These are phyloP conservation scores for Luperina nickerlii DNA, from an alignment of 2,888 invertebrate genomes.

Conservation along the genomic window DNA sequence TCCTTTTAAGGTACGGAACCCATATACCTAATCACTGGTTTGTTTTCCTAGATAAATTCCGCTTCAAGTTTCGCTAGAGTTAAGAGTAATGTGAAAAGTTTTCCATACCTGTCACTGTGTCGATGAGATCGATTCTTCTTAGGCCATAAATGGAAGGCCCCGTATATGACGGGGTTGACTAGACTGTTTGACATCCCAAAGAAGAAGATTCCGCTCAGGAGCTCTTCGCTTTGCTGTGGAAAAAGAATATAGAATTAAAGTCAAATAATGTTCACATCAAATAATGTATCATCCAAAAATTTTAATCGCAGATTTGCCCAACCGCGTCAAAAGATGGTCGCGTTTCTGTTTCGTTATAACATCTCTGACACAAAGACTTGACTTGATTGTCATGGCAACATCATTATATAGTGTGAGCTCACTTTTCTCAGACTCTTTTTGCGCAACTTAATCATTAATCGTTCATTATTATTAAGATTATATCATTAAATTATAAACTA, in stretches of 20 bases:
- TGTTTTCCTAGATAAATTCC: not conserved
- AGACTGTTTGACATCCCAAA: slow-evolving; percentile 96
- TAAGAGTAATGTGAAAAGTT: slow-evolving; percentile 1
- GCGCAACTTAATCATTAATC: too few species aligned
- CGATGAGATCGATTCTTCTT: slow-evolving; percentile 85
- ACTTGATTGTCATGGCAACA: not conserved
- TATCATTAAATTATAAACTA: not conserved
- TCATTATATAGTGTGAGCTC: not conserved
- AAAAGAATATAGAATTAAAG: not conserved
- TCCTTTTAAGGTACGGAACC: not conserved
- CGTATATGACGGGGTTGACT: slow-evolving; percentile 96
- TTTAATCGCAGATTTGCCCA: not conserved
- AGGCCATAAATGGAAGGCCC: slow-evolving; percentile 96
- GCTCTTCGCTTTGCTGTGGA: slow-evolving; percentile 92
- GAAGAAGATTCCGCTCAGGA: slow-evolving; percentile 94
- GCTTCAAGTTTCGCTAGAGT: not conserved
- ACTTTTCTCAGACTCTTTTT: not conserved
- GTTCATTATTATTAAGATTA: not conserved
- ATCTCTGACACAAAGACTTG: not conserved
- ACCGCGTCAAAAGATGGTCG: not conserved
- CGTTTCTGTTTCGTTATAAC: not conserved
- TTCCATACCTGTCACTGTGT: slow-evolving; percentile 84
- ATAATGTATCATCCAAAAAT: not conserved
- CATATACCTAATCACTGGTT: not conserved
- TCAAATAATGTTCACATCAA: not conserved